phyloP scores from a whole-genome alignment of 2,797 vertebrate species.

The Poeciliopsis presidionis region DNA sequence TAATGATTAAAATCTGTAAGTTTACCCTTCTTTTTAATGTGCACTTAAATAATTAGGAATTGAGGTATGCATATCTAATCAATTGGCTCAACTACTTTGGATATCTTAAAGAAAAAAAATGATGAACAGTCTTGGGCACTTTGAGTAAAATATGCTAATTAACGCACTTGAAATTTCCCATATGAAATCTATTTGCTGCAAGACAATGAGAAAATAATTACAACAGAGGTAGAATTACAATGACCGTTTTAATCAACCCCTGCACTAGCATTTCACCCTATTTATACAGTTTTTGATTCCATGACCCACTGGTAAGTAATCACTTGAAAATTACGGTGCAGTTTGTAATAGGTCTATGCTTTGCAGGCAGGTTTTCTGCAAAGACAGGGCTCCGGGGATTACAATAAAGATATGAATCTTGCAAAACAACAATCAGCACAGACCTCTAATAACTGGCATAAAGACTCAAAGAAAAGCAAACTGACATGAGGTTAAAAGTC shows the following conservation, averaged over 20 bases:
- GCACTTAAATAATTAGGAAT: slow-evolving; percentile 55
- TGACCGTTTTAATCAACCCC: slow-evolving; percentile 88
- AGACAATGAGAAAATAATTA: slow-evolving; percentile 89
- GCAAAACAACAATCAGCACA: slow-evolving; percentile 76
- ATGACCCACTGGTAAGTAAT: slow-evolving; percentile 87
- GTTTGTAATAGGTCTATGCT: slow-evolving; percentile 82
- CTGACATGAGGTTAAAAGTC: slow-evolving; percentile 59
- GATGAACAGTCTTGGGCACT: slow-evolving; percentile 71
- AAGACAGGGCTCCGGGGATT: slow-evolving; percentile 71
- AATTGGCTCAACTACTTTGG: slow-evolving; percentile 74
- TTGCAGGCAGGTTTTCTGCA: slow-evolving; percentile 78
- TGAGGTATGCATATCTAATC: slow-evolving; percentile 76
- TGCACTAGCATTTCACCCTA: slow-evolving; percentile 85
- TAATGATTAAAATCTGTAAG: slow-evolving; percentile 46
- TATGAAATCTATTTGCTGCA: slow-evolving; percentile 84
- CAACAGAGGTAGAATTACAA: slow-evolving; percentile 86
- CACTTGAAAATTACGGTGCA: slow-evolving; percentile 86
- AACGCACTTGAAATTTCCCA: slow-evolving; percentile 81
- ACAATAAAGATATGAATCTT: slow-evolving; percentile 79
- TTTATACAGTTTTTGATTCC: slow-evolving; percentile 87
- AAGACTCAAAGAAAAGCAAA: slow-evolving; percentile 43
- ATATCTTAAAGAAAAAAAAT: slow-evolving; percentile 71
- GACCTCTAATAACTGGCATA: slow-evolving; percentile 53
- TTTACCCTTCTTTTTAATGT: slow-evolving; percentile 43
- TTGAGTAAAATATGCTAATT: slow-evolving; percentile 84